Conservation (phyloP, 2,797 vertebrate species). For the Eurystomus glaucurus region DNA sequence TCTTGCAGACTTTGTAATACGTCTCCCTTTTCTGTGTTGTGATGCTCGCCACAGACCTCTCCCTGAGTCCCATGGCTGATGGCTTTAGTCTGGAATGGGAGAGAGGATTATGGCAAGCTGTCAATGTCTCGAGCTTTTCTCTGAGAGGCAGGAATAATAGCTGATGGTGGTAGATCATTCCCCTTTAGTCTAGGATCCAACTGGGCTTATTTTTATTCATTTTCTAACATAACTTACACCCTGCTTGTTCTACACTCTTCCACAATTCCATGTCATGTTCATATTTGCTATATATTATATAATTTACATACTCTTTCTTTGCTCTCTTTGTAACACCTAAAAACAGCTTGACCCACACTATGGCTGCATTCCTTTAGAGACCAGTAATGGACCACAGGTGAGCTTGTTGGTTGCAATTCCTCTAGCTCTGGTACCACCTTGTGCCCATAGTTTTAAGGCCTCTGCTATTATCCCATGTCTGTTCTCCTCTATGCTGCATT, state of each 20-base stretch:
- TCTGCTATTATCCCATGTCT: background rate
- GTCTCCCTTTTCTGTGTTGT: background rate
- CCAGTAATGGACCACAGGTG: background rate
- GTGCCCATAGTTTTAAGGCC: background rate
- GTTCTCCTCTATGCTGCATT: background rate
- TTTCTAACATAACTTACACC: background rate
- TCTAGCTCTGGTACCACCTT: background rate
- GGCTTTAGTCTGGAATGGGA: background rate
- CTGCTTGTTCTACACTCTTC: background rate
- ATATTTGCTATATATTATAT: background rate
- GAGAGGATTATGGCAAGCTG: background rate
- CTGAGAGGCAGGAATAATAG: background rate
- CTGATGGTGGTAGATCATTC: background rate
- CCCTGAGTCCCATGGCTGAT: background rate
- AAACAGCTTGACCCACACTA: background rate
- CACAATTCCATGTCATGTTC: background rate
- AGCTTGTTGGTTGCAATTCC: background rate
- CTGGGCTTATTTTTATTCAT: background rate
- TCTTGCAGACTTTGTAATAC: background rate
- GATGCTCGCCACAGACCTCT: background rate
- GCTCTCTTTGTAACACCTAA: background rate
- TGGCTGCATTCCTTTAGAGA: background rate
- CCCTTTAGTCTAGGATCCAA: background rate
- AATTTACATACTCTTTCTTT: background rate
- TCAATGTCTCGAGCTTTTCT: background rate